Evolutionary conservation across 2,888 invertebrate species (phyloP).

Genomic region (Stenolophus ochropezus): DNA sequence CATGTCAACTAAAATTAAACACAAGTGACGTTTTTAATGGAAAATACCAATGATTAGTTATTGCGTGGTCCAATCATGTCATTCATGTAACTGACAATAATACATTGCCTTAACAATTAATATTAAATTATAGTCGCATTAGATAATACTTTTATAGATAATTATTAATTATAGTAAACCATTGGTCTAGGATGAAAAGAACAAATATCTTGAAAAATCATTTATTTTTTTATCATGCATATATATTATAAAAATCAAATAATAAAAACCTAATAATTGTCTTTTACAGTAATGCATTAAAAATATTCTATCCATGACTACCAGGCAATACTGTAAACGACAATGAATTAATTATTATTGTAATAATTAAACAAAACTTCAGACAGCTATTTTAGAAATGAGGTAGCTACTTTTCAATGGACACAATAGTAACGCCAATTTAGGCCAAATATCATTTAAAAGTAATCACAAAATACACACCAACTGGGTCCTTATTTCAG

Average conservation of each 20-base stretch:
- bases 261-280: conserved; percentile 53
- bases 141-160: conserved; percentile 2
- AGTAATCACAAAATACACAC: conserved; percentile 48
- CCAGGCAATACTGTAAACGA: conserved; percentile 38
- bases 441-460: conserved; percentile 54
- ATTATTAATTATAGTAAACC: not conserved
- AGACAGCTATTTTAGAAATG: conserved; percentile 55
- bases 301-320: conserved; percentile 26
- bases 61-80: not conserved
- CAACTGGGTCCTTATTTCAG: conserved; percentile 23
- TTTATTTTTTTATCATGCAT: conserved; percentile 55
- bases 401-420: conserved; percentile 60
- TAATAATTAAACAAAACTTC: conserved; percentile 39
- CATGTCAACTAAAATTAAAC: not conserved
- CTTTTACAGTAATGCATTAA: conserved; percentile 51
- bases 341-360: conserved; percentile 35
- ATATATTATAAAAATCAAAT: conserved; percentile 57
- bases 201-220: conserved; percentile 54
- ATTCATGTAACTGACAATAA: not conserved
- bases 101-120: conserved; percentile 9
- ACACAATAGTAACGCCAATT: conserved; percentile 54
- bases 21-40: not conserved
- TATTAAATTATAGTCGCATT: conserved; percentile 1
- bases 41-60: conserved; percentile 10
- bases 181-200: conserved; percentile 1